Evolutionary conservation across 2,113 vertebrate genomes (phyloP).

Genomic region (Aspiorhynchus laticeps): DNA sequence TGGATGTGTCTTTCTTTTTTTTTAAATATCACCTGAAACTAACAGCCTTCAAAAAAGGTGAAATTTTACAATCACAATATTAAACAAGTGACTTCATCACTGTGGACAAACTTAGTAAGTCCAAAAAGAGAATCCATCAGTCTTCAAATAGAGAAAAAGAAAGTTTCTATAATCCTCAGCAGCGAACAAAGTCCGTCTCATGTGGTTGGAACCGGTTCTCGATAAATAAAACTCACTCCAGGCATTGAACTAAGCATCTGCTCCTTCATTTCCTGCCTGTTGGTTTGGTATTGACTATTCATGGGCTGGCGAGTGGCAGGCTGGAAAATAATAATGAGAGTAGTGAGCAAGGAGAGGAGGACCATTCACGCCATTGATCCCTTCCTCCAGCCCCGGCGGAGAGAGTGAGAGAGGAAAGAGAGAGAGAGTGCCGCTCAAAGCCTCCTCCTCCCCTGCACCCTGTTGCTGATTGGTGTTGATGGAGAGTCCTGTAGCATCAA

Average conservation of each 20-base stretch:
- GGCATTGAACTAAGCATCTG: conserved; percentile 43
- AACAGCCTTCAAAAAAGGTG: conserved; percentile 4
- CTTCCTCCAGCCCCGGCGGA: conserved; percentile 31
- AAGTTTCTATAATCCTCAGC: conserved; percentile 27
- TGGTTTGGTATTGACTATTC: conserved; percentile 61
- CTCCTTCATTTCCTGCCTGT: conserved; percentile 50
- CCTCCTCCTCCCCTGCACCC: conserved; percentile 37
- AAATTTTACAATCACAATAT: not conserved
- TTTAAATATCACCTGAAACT: not conserved
- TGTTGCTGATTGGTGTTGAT: conserved; percentile 46
- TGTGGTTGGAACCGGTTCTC: conserved; percentile 33
- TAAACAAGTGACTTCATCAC: not conserved
- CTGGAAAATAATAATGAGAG: conserved; percentile 58
- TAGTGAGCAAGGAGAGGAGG: conserved; percentile 48
- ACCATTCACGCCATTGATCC: conserved; percentile 50
- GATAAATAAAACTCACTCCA: conserved; percentile 38
- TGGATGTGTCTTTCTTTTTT: not conserved
- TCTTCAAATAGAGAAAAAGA: not conserved
- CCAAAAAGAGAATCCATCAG: not conserved
- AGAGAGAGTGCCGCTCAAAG: conserved; percentile 28
- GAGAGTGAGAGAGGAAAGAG: conserved; percentile 30
- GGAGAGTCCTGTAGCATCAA: conserved; percentile 37
- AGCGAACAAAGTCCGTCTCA: conserved; percentile 25
- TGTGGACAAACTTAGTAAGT: not conserved
- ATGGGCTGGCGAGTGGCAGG: conserved; percentile 57